A percentile compares a stretch with the other conserved stretches of the same genome.
These are phyloP conservation scores for Chloroceryle inda DNA, from an alignment of 2,797 vertebrate genomes.

Conservation along the genomic window DNA sequence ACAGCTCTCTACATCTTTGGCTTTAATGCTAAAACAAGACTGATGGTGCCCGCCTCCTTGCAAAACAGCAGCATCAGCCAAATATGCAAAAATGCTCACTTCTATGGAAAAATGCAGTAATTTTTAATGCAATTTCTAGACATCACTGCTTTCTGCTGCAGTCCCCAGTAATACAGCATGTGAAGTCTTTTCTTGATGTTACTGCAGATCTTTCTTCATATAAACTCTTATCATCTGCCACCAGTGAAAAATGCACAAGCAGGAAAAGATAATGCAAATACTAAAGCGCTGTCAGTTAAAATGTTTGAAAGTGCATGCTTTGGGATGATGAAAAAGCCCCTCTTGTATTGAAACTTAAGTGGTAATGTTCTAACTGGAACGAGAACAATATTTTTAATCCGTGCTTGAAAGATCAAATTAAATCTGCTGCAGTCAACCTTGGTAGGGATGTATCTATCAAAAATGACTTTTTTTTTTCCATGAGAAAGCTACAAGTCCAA, in stretches of 20 bases:
- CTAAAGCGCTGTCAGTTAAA: slow-evolving; percentile 62
- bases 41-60: not conserved
- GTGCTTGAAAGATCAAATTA: slow-evolving; percentile 74
- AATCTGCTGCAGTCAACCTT: slow-evolving; percentile 52
- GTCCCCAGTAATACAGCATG: not conserved
- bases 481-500: slow-evolving; percentile 19
- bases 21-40: not conserved
- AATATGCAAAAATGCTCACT: not conserved
- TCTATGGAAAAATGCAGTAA: not conserved
- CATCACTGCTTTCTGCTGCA: not conserved
- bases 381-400: slow-evolving; percentile 77
- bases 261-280: slow-evolving; percentile 70
- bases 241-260: slow-evolving; percentile 44
- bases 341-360: slow-evolving; percentile 63
- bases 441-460: slow-evolving; percentile 57
- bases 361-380: slow-evolving; percentile 59
- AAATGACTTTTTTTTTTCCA: not conserved
- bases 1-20: not conserved
- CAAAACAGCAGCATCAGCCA: not conserved
- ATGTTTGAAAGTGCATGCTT: not conserved
- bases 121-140: not conserved
- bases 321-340: slow-evolving; percentile 59
- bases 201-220: slow-evolving; percentile 21
- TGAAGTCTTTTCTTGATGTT: slow-evolving; percentile 6
- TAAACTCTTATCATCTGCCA: slow-evolving; percentile 48